Base-by-base conservation (phyloP, 2,888 invertebrate species). In the Dolomedes plantarius region DNA sequence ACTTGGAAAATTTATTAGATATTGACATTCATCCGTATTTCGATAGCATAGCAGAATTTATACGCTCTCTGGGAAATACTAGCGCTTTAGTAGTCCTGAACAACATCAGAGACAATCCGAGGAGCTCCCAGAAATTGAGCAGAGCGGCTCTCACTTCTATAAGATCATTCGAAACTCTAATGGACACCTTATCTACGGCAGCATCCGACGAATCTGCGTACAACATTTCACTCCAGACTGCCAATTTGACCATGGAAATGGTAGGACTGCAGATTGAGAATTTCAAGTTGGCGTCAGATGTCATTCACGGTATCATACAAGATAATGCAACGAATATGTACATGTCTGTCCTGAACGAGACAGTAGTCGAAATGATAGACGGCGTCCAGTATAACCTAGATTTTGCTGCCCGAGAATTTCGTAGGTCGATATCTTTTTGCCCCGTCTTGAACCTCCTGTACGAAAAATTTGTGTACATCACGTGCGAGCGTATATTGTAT, bases 351-450 rank as follows among this genome's bases (percentile, higher is more conserved):
- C 23, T 76, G 2, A 62, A 68, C 23, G 16, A 36, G 1, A 56
- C 28, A 0, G 2, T 71, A 16, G 1, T 11, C 1, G 27, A 32
- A 1, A 41, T n/a, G 0, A 62, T 82, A 6, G 64, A 75, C 16
- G 32, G 27, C 9, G 46, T 75, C 27, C 64, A 64, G n/a, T 2
- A 64, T 3, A 67, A 71, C n/a, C 23, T 75, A 62, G 28, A 31
- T 16, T 9, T 27, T 6, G 46, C 39, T n/a, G 29, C 56, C 3
- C 0, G 29, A 6, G 29, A 46, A 11, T 75, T 71, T 31, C 69
- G 75, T 7, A 39, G n/a, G 16, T 39, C 69, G 23, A 46, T 82
- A 29, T 71, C 82, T 1, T 46, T 82, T 11, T 82, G 82, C 19
- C 16, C 19, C 0, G n/a, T 23, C 27, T 13, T 82, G 0, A 5